Conservation (phyloP, 2,797 vertebrate genomes). For the Sebastes vulpes region DNA sequence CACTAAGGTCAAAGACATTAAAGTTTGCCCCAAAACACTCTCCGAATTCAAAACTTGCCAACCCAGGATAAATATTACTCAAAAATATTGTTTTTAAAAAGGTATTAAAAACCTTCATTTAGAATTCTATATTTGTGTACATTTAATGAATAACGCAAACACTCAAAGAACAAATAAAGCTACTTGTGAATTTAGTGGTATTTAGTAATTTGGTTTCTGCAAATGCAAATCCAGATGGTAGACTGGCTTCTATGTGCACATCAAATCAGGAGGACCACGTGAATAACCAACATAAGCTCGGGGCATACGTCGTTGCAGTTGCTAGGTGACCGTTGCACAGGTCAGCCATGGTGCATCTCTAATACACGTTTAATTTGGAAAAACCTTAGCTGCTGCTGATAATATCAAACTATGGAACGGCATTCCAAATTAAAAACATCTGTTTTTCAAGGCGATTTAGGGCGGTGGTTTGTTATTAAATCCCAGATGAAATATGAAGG, state of each 20-base stretch:
- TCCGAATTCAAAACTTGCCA: background rate
- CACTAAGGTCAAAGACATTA: background rate
- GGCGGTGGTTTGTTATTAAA: background rate
- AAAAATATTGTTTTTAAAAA: background rate
- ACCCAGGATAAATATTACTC: background rate
- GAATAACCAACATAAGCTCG: background rate
- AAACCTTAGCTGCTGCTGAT: background rate
- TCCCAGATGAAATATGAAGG: background rate
- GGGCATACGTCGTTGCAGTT: background rate
- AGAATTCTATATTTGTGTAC: background rate
- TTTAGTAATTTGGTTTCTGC: background rate
- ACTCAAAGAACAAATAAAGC: background rate
- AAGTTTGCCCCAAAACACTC: background rate
- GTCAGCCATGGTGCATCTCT: background rate
- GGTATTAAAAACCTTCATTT: background rate
- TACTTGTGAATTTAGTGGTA: background rate
- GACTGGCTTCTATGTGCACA: background rate
- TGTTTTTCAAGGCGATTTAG: background rate
- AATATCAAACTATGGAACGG: background rate
- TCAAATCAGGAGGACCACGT: background rate
- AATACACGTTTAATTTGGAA: background rate
- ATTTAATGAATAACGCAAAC: background rate
- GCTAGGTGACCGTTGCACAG: conserved; percentile 8
- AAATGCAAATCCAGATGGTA: background rate
- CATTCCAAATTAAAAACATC: background rate